Conservation (phyloP, 2,113 vertebrate genomes). For the Vidua macroura region DNA sequence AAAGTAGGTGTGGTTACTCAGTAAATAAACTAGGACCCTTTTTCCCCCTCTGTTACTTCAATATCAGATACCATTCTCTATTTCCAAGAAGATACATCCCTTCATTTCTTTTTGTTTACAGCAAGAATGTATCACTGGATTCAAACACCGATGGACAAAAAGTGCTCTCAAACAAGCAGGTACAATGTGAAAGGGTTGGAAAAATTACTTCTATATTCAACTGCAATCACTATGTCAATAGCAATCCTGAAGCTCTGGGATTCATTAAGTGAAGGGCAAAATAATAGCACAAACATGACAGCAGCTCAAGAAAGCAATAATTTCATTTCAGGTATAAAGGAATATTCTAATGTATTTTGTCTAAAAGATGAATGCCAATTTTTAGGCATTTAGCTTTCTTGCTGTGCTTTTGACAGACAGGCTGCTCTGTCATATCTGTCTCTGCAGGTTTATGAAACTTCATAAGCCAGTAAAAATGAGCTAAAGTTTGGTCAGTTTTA, state of each 20-base stretch:
- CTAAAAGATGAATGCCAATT: background rate
- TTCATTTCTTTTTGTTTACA: background rate
- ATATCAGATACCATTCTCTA: background rate
- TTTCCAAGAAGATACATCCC: background rate
- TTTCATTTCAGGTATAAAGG: background rate
- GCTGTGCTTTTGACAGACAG: background rate
- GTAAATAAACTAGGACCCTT: background rate
- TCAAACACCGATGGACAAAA: background rate
- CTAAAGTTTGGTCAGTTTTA: background rate
- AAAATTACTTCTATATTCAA: background rate
- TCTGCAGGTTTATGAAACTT: background rate
- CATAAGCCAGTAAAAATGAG: background rate
- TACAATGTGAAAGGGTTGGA: background rate
- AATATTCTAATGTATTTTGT: background rate
- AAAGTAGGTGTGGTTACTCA: background rate
- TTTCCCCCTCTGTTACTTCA: background rate
- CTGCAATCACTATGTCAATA: background rate
- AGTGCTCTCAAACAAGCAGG: background rate
- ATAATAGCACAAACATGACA: background rate
- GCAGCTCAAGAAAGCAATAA: background rate
- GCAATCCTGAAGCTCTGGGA: background rate
- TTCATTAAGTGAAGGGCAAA: constrained; percentile 11
- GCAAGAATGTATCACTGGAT: background rate
- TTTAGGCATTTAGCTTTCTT: background rate
- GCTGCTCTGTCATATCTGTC: background rate